Percentiles rank a stretch among this genome's conserved stretches.
These are phyloP conservation scores for Ephydatia muelleri DNA, from an alignment of 37 sponge, comb jelly and placozoan genomes.

Conservation along the genomic window DNA sequence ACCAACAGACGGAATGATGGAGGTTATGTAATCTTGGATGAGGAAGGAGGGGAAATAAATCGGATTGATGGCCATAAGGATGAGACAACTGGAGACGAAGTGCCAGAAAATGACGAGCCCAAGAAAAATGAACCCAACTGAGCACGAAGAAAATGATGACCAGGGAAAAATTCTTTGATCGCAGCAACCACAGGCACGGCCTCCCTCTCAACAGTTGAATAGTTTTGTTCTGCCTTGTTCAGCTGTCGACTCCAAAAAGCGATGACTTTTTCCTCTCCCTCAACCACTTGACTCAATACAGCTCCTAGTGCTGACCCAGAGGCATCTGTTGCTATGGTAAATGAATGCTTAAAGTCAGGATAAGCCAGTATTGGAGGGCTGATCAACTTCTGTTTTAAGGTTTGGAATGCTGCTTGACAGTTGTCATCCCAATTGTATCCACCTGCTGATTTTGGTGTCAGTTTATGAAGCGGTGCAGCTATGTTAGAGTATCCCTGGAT, in stretches of 20 bases:
- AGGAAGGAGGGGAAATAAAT: no score
- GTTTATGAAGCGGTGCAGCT: conserved; percentile 35
- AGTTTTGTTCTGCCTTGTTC: conserved; percentile 7
- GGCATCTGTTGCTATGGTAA: conserved; percentile 33
- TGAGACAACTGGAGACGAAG: no score
- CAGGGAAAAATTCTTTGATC: conserved; percentile 38
- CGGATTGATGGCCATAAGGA: no score
- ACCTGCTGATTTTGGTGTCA: conserved; percentile 19
- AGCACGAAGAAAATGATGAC: no score
- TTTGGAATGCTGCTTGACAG: conserved; percentile 36
- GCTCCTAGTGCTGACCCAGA: conserved; percentile 41
- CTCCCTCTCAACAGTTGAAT: conserved; percentile 13
- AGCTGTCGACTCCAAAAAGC: conserved; percentile 38
- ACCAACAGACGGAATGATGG: no score
- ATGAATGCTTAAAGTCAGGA: conserved; percentile 23
- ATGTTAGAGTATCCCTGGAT: conserved; percentile 29
- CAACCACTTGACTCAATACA: conserved; percentile 35
- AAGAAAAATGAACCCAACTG: no score
- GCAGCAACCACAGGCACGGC: conserved; percentile 26
- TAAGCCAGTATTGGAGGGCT: conserved; percentile 27
- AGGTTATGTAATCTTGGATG: no score
- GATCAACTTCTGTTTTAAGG: conserved; percentile 21
- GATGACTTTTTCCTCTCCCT: conserved; percentile 36
- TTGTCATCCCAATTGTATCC: conserved; percentile 13
- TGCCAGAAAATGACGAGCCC: no score